Base-by-base conservation (phyloP, 2,888 invertebrate species). In the Mythimna impura region DNA sequence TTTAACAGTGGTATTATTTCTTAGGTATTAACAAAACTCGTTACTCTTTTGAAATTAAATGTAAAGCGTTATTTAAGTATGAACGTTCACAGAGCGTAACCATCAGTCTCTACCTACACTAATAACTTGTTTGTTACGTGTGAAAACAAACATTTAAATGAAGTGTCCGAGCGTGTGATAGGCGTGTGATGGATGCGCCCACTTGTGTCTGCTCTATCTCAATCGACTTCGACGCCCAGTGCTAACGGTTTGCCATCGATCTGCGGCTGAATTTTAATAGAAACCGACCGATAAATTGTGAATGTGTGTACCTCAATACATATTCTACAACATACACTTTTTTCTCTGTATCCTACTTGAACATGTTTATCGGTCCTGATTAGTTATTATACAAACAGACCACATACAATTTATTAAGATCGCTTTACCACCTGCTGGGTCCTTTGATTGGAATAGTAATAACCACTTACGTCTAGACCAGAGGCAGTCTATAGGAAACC, bases 111-210 rank as follows among this genome's bases (percentile, higher is more conserved):
- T 47, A 14, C 36, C 7, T 60, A 25, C 25, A 67, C 20, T 20
- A n/a, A 64, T 60, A 58, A 61, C 60, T 43, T 61, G 65, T 65
- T 43, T 54, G 65, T 14, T 67, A 68, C 58, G 55, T 12, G 30
- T 65, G 55, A 10, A 61, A 70, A 76, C 47, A 66, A 70, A 65
- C 47, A 78, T 76, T 54, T 61, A 73, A 70, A 76, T 70, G 55
- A 25, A 75, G 61, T 68, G 47, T 55, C 78, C 78, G 82, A 87
- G 81, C 71, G 22, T n/a, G 40, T 65, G 80, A 88, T 88, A 83
- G 86, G 80, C 79, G 79, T 82, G 82, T 89, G 89, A 89, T 90
- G 86, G 87, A 90, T 87, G 82, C 76, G 78, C 70, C 47, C 40
- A 66, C 83, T 84, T 79, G 80, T 79, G 75, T 75, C 81, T 80